Evolutionary conservation across 2,888 invertebrate genomes (phyloP), one percentile per base, ranked within the genome.

Genomic region (Euphydryas editha): DNA sequence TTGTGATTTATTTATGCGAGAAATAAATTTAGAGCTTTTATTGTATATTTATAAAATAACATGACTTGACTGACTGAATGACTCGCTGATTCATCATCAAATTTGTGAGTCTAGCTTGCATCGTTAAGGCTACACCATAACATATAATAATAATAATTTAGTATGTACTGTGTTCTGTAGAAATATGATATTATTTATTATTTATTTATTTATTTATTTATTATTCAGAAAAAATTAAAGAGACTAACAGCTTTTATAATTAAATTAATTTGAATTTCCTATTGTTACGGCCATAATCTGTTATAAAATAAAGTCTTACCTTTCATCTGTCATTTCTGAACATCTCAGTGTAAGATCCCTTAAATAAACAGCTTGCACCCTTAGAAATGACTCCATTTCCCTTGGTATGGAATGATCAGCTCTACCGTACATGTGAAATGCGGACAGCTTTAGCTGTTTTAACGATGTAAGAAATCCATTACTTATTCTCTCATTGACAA

Each of bases 401-500:
- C 59, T 64, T 0, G 65, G 63, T 4, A 77, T 74, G 56, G 75
- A 80, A 67, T 75, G 70, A 37, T 72, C 54, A 8, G 80, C 72
- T 44, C 74, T 72, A 1, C 82, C 82, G 47, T 76, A 83, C 82
- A 83, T 81, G 59, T 82, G 78, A 8, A 83, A 63, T 10, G 69
- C 73, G 4, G 44, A 59, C 2, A 81, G 68, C 4, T 56, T 65
- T 8, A 61, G 39, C 7, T 59, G 57, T 7, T 51, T 59, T 10
- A 78, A 57, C 8, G 46, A 42, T 11, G 64, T 39, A 21, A 79
- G 67, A 42, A 79, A 70, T 1, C 71, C 69, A 11, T 54, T 66
- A 4, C 69, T 63, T 13, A 77, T 67, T 8, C 54, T 72, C 37
- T 77, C 76, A 67, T 81, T 81, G 5, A 77, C 65, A 2, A 81